Base-by-base conservation (phyloP, 2,797 vertebrate species). In the Tolypeutes matacus region DNA sequence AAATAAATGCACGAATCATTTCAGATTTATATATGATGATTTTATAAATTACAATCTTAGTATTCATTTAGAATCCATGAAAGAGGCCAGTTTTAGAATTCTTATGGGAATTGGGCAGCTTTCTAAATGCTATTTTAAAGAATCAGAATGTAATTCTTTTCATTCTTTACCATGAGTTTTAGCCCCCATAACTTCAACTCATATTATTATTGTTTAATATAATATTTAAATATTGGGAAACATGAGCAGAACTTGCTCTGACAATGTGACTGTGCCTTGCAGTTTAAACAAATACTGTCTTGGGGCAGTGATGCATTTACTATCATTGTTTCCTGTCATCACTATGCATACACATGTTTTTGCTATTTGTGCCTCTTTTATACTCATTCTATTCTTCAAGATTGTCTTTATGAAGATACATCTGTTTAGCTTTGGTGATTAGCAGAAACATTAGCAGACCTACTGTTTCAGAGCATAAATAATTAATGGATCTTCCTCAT, bases 361-460 rank as follows among this genome's bases (percentile, higher is more conserved):
- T 76, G 23, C 93, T 15, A 1, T 6, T 36, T 2, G 12, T 0
- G 20, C 77, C 12, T 86, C 93, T 78, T 84, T 65, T 70, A 90
- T 88, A 82, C 81, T 93, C 46, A 73, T 77, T 94, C 83, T 70
- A 15, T 96, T 92, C 93, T 93, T 95, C 84, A 81, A 0, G 92
- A 91, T 0, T 39, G 89, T 94, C 96, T 97, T 96, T 96, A 91
- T 85, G 39, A 95, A 97, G 95, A 97, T 96, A 96, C 96, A 97
- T 97, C 97, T 98, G 96, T 97, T 97, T 85, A 92, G 98, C 98
- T 97, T 97, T 98, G 98, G 98, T 98, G 98, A 98, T 98, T 98
- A 98, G 98, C 98, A 98, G 97, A 97, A 98, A 97, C 98, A 98
- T 97, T 98, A 98, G 97, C 97, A 98, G 98, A 96, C 96, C 97